Percentiles rank a stretch among this genome's conserved stretches.
Conservation (phyloP, 2,113 vertebrate species). For the Gymnobelideus leadbeateri region DNA sequence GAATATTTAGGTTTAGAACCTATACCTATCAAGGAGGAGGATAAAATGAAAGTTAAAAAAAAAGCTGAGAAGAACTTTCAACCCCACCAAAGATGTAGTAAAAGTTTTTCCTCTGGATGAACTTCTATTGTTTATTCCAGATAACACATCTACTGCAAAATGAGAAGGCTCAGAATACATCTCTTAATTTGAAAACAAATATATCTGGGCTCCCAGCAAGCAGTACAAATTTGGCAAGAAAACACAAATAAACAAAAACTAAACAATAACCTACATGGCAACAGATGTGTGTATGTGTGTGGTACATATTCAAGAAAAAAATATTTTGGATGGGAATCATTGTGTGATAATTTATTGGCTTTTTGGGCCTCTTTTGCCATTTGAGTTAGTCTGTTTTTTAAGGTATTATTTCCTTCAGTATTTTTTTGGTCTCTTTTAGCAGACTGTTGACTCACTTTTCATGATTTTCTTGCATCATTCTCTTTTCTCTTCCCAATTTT, state of each 20-base stretch:
- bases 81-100: slow-evolving; percentile 89
- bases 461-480: no score
- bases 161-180: slow-evolving; percentile 90
- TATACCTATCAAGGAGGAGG: slow-evolving; percentile 85
- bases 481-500: no score
- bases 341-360: slow-evolving; percentile 53
- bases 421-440: no score
- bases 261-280: slow-evolving; percentile 86
- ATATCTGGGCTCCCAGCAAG: slow-evolving; percentile 93
- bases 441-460: no score
- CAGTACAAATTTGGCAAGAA: slow-evolving; percentile 93
- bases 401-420: no score
- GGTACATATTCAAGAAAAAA: slow-evolving; percentile 23
- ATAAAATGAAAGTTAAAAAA: slow-evolving; percentile 85
- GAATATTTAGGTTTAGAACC: slow-evolving; percentile 79
- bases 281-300: slow-evolving; percentile 88
- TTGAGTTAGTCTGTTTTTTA: no score
- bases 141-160: slow-evolving; percentile 94
- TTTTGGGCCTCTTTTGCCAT: no score
- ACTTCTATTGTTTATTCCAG: slow-evolving; percentile 95
- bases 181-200: slow-evolving; percentile 86
- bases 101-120: slow-evolving; percentile 96
- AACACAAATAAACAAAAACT: slow-evolving; percentile 82
- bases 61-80: slow-evolving; percentile 91
- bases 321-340: slow-evolving; percentile 16